Conservation (phyloP, 2,888 invertebrate genomes). For the Nesidiocoris tenuis region DNA sequence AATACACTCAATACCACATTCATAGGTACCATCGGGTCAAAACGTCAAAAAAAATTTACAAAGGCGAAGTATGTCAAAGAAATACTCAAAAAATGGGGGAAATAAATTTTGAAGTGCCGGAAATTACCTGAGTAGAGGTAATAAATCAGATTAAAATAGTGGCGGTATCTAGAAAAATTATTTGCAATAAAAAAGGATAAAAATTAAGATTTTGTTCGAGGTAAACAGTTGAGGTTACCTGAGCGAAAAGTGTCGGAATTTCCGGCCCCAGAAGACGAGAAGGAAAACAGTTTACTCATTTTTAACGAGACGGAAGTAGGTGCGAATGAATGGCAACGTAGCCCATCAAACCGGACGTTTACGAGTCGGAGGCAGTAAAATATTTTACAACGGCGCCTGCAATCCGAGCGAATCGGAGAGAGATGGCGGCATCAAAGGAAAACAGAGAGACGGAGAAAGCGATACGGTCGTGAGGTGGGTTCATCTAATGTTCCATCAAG, state of each 20-base stretch:
- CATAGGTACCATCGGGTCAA: no score
- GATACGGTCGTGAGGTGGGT: background rate
- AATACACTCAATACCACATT: no score
- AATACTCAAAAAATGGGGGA: no score
- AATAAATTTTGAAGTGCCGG: no score
- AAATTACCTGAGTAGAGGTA: no score
- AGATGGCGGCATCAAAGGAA: background rate
- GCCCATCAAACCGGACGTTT: conserved; percentile 27
- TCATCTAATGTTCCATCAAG: background rate
- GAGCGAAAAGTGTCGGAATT: no score
- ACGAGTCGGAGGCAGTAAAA: conserved; percentile 28
- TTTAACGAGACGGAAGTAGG: conserved; percentile 30
- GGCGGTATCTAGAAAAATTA: background rate
- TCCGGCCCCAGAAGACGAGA: no score
- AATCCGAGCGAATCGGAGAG: background rate
- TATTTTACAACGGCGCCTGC: conserved; percentile 24
- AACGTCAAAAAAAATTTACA: no score
- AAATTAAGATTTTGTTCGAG: conserved; percentile 4
- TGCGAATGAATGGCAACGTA: conserved; percentile 31
- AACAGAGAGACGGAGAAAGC: background rate
- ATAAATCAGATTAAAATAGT: no score
- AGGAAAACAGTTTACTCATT: background rate
- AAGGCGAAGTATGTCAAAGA: no score
- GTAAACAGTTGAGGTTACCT: conserved; percentile 24
- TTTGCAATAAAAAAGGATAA: no score